A percentile compares a stretch with the other conserved stretches of the same genome.
These are phyloP conservation scores for Sparus aurata DNA, from an alignment of 2,797 vertebrate genomes.

Conservation along the genomic window DNA sequence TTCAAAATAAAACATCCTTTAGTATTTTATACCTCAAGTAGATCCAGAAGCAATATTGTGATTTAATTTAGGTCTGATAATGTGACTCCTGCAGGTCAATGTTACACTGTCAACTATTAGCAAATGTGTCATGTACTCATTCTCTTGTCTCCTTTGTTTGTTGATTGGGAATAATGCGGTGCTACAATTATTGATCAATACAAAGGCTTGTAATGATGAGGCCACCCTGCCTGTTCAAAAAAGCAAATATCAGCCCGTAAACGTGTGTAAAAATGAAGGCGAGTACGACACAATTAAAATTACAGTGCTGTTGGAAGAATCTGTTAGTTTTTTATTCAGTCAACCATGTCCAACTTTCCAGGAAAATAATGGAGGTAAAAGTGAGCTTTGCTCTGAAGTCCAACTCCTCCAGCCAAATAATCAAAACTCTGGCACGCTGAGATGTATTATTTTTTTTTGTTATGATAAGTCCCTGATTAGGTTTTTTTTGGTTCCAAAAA, in stretches of 20 bases:
- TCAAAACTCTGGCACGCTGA: constrained; percentile 54
- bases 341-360: constrained; percentile 37
- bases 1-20: not conserved
- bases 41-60: not conserved
- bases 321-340: constrained; percentile 10
- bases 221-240: not conserved
- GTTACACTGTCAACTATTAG: not conserved
- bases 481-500: constrained; percentile 34
- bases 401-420: constrained; percentile 59
- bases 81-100: not conserved
- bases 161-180: too few species aligned
- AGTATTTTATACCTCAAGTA: not conserved
- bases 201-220: constrained; percentile 4
- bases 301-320: constrained; percentile 6
- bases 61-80: not conserved
- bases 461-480: constrained; percentile 43
- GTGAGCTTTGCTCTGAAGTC: constrained; percentile 43
- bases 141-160: not conserved
- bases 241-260: not conserved
- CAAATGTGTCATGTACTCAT: not conserved
- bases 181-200: not conserved
- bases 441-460: constrained; percentile 17
- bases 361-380: constrained; percentile 42
- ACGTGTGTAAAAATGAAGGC: constrained; percentile 5
- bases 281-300: constrained; percentile 26